Conservation (phyloP, 1,140 invertebrate genomes). For the Drosophila littoralis region DNA sequence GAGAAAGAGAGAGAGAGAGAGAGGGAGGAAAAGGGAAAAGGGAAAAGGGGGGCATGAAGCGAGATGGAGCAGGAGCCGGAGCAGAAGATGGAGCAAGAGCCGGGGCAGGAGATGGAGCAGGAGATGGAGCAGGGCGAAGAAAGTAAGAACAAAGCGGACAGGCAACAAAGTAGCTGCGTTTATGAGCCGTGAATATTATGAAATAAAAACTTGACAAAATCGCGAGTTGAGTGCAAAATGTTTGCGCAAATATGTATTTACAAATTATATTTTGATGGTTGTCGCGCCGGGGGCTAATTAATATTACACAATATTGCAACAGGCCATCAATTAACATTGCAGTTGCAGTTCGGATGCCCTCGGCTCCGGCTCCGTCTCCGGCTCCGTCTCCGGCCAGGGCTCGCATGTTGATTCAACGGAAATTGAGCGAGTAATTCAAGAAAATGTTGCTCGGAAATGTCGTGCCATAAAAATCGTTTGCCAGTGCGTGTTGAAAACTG, state of each 20-base stretch:
- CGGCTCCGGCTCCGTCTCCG: conserved; percentile 5
- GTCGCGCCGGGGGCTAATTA: conserved; percentile 54
- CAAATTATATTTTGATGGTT: conserved; percentile 54
- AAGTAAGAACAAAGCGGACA: conserved; percentile 15
- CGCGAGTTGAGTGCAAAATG: conserved; percentile 13
- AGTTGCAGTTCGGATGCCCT: conserved; percentile 6
- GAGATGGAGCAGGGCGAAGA: not conserved
- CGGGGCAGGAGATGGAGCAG: not conserved
- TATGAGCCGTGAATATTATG: conserved; percentile 70
- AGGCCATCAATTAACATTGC: conserved; percentile 51
- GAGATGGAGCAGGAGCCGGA: too few relatives aligned
- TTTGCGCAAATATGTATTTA: conserved; percentile 7
- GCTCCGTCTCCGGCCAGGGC: not conserved
- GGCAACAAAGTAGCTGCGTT: conserved; percentile 66
- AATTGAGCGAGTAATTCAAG: conserved; percentile 82
- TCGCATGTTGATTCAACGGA: conserved; percentile 70
- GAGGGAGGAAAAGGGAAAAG: too few relatives aligned
- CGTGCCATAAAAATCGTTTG: conserved; percentile 72
- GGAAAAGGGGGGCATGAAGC: too few relatives aligned
- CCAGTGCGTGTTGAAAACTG: conserved; percentile 63
- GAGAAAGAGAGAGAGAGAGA: not conserved
- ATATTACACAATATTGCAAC: conserved; percentile 59
- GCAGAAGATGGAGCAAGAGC: not conserved
- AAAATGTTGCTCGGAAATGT: conserved; percentile 69
- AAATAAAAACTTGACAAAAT: conserved; percentile 43